phyloP scores from a whole-genome alignment of 2,113 vertebrate genomes.

The Harpagus bidentatus region DNA sequence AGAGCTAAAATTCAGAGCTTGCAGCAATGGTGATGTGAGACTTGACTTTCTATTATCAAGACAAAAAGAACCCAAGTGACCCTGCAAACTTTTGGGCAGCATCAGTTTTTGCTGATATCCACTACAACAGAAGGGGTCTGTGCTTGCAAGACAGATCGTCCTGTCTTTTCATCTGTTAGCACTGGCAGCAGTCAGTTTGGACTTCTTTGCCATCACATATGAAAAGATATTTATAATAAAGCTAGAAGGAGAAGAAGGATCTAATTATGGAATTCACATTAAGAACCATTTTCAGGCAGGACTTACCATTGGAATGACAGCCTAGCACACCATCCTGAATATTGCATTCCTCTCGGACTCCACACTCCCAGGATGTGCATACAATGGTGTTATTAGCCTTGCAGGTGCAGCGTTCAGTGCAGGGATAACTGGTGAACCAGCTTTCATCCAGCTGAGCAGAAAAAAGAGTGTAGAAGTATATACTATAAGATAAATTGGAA shows the following conservation, averaged over 20 bases:
- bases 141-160: background rate
- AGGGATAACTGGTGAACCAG: conserved; percentile 78
- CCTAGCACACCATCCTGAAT: conserved; percentile 79
- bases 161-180: background rate
- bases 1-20: background rate
- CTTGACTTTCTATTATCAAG: background rate
- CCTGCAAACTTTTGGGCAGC: background rate
- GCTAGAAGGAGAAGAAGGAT: background rate
- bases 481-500: background rate
- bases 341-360: conserved; percentile 79
- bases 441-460: conserved; percentile 73
- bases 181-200: background rate
- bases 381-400: conserved; percentile 46
- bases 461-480: background rate
- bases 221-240: background rate
- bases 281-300: background rate
- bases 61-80: background rate
- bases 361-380: conserved; percentile 82
- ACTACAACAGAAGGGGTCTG: background rate
- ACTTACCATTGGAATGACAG: conserved; percentile 82
- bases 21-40: background rate
- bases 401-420: conserved; percentile 82
- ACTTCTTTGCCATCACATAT: background rate
- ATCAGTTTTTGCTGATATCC: background rate
- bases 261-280: background rate